A percentile compares a stretch with the other conserved stretches of the same genome.
Conservation (phyloP, 2,113 vertebrate species). For the Pseudonaja textilis region DNA sequence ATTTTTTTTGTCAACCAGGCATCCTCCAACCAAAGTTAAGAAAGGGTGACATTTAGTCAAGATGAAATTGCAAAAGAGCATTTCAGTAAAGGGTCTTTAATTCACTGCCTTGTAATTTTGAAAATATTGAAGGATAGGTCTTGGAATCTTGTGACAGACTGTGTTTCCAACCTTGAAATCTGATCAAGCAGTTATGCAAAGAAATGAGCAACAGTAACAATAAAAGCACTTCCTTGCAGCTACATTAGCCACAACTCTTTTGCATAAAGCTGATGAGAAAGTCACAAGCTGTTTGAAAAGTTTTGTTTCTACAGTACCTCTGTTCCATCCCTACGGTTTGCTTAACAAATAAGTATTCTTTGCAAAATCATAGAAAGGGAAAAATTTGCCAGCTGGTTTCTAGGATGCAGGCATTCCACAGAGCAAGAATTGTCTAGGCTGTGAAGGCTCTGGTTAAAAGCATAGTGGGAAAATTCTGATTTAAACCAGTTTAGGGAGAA, state of each 20-base stretch:
- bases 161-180: not conserved
- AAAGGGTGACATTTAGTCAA: not conserved
- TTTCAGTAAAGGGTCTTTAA: not conserved
- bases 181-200: not conserved
- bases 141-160: not conserved
- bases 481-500: not conserved
- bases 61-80: not conserved
- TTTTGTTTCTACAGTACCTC: not conserved
- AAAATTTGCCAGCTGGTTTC: not conserved
- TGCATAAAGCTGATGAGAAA: slow-evolving; percentile 13
- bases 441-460: not conserved
- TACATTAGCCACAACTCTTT: not conserved
- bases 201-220: not conserved
- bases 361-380: slow-evolving; percentile 1
- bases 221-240: not conserved
- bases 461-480: not conserved
- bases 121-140: not conserved
- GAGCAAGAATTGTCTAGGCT: not conserved
- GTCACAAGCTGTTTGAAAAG: not conserved
- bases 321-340: slow-evolving; percentile 10
- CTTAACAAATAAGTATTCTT: slow-evolving; percentile 19
- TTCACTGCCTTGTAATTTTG: not conserved
- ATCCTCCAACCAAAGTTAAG: not conserved
- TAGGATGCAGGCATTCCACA: not conserved
- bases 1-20: not conserved